phyloP scores from a whole-genome alignment of 2,797 vertebrate species.

The Morus bassanus region DNA sequence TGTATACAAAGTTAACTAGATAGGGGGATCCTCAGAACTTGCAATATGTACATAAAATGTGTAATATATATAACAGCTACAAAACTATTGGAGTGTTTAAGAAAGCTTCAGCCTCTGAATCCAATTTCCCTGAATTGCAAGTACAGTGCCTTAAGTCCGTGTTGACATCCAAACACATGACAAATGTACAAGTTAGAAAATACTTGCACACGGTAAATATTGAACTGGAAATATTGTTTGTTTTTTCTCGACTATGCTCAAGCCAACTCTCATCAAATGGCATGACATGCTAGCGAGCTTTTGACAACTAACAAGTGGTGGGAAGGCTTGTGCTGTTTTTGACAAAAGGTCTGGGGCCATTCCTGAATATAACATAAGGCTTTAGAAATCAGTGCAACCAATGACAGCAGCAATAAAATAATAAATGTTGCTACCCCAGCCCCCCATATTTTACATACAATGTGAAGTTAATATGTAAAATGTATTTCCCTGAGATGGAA shows the following conservation, averaged over 20 bases:
- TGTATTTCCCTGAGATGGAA: not conserved
- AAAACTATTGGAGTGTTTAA: not conserved
- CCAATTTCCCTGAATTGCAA: not conserved
- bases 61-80: not conserved
- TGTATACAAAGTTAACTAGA: not conserved
- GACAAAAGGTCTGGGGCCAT: not conserved
- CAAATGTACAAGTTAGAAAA: not conserved
- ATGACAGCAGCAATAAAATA: not conserved
- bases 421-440: not conserved
- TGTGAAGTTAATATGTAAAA: not conserved
- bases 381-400: not conserved
- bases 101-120: not conserved
- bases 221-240: not conserved
- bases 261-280: not conserved
- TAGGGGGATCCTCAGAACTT: not conserved
- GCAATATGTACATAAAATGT: not conserved
- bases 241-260: not conserved
- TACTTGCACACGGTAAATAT: not conserved
- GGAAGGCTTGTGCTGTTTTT: not conserved
- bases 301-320: not conserved
- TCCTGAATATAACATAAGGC: not conserved
- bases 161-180: not conserved
- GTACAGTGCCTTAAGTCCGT: not conserved
- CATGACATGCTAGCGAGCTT: not conserved
- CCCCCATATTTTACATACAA: not conserved